Evolutionary conservation across 2,797 vertebrate species (phyloP), one percentile per base, ranked within the genome.

Genomic region (Leptoclinus maculatus): DNA sequence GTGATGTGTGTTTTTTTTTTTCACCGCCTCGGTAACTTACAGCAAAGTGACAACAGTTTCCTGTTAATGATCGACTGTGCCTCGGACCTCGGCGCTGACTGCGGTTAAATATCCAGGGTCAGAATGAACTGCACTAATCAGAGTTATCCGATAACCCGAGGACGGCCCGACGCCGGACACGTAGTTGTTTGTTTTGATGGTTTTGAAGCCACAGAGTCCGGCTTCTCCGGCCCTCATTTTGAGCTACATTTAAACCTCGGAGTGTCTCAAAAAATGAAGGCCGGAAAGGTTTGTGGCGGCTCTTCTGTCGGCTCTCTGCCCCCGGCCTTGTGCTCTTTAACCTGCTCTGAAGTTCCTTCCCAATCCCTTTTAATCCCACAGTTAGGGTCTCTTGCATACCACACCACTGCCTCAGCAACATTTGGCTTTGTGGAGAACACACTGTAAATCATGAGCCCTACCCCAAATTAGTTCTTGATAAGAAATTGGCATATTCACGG

Each of bases 1-100:
- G 5, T 41, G 66, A 17, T 69, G 47, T 23, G 7, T 51, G 5
- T n/a, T 4, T n/a, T 10, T n/a, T 23, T 60, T 76, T 66, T 34
- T 80, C 62, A 27, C 60, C 14, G 6, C 59, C 47, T 79, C 71
- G 5, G 58, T 81, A 19, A 73, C 77, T 78, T 74, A 17, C 63
- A 82, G 39, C 75, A 74, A 78, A 67, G 38, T 38, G 73, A 36
- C 72, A 68, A 54, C 71, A 41, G 74, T 68, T 71, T 79, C 47
- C 79, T 74, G 83, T 87, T 85, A 90, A 89, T 90, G 69, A 89
- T 89, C 76, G 49, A 78, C 79, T 5, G 0, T 23, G 65, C 8
- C 4, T 66, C 32, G 58, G 78, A 78, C 77, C 59, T 71, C 75
- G 45, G 51, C n/a, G 25, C 56, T 59, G 29, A 32, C 29, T 32